A percentile compares a stretch with the other conserved stretches of the same genome.
These are phyloP conservation scores for Prenolepis imparis DNA, from an alignment of 2,888 invertebrate genomes.

Conservation along the genomic window DNA sequence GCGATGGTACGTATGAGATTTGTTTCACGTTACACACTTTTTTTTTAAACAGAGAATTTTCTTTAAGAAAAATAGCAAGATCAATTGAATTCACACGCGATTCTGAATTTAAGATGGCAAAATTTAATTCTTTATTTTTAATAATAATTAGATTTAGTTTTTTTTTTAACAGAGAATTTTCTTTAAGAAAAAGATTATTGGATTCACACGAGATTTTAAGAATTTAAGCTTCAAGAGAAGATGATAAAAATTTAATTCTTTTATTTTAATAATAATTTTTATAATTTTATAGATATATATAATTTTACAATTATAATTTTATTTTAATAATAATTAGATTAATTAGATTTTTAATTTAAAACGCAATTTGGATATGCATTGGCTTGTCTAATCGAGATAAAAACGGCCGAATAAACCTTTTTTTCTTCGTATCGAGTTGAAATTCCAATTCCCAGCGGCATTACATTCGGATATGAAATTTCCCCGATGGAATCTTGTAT, in stretches of 20 bases:
- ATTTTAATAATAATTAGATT: not conserved
- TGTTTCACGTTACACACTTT: not conserved
- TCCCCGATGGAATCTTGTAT: conserved; percentile 23
- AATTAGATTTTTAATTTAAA: not conserved
- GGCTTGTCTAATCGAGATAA: not conserved
- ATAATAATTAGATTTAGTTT: too few relatives aligned
- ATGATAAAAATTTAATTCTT: conserved; percentile 1
- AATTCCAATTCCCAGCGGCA: conserved; percentile 16
- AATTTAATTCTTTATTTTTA: not conserved
- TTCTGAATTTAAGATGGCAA: not conserved
- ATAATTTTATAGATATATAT: too few relatives aligned
- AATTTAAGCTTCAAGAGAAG: too few relatives aligned
- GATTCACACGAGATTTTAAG: too few relatives aligned
- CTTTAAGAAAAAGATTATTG: too few relatives aligned
- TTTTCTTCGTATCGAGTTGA: not conserved
- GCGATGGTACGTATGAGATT: conserved; percentile 5
- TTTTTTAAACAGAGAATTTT: not conserved
- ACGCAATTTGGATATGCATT: not conserved
- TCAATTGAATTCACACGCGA: not conserved
- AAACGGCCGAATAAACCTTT: not conserved
- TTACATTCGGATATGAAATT: conserved; percentile 35
- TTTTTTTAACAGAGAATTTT: too few relatives aligned
- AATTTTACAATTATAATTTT: too few relatives aligned
- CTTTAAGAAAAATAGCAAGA: conserved; percentile 32
- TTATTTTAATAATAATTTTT: too few relatives aligned